Base-by-base conservation (phyloP, 1,140 invertebrate genomes). In the Lethrus apterus region DNA sequence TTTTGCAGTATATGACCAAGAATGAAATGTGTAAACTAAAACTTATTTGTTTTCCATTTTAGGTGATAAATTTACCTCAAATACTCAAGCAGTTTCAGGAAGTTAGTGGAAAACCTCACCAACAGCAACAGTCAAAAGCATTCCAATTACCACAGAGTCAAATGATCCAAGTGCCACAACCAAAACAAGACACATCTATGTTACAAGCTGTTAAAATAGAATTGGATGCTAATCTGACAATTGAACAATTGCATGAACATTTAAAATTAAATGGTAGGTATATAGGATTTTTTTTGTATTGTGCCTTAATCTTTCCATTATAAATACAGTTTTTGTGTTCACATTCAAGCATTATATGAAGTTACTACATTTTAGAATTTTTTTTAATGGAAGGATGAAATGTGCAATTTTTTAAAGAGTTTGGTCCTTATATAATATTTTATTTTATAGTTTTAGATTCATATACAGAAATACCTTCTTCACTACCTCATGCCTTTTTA, bases 171-270 rank as follows among this genome's bases (percentile, higher is more conserved):
- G 17, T 41, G 24, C 38, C 38, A 1, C 20, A 44, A 20, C 42
- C 26, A 21, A 31, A 44, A 15, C 26, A 33, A 4, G 48, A 46
- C 8, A 11, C 32, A n/a, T 32, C 38, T 3, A 15, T 51, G 35
- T 15, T 50, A 24, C 51, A 54, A 26, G 33, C 45, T 35, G 51
- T 54, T 5, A 54, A 54, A 44, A 46, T 56, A 33, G 51, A 56
- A 43, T 34, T 56, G 10, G 54, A 56, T 29, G 45, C 51, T 1
- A 53, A 50, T 51, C 15, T 56, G 9, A 54, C 54, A 18, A 35
- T 56, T 11, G 51, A 50, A 43, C 51, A 56, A 42, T 34, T 56
- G 24, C 53, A 51, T 34, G 51, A 56, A 32, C 54, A 56, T 43
- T 42, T 56, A 24, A 50, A 45, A 38, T 17, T 47, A 8, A 44